Evolutionary conservation across 2,113 vertebrate species (phyloP).

Genomic region (Pseudorectes ferrugineus): DNA sequence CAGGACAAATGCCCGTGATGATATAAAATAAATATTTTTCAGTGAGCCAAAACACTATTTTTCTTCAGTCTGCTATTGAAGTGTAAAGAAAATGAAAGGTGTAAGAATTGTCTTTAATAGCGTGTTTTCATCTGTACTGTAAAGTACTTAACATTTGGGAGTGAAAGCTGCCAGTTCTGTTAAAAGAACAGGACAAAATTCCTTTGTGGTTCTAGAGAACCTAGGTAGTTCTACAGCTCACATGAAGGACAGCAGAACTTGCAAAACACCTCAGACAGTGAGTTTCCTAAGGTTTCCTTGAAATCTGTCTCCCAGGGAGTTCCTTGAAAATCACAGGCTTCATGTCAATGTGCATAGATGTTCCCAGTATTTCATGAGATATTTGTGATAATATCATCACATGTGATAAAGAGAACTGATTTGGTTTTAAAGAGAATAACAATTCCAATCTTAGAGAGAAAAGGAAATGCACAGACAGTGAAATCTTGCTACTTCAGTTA

Average conservation of each 20-base stretch:
- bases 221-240: background rate
- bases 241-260: background rate
- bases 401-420: background rate
- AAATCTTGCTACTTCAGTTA: background rate
- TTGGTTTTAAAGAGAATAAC: background rate
- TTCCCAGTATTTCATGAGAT: background rate
- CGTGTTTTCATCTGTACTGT: background rate
- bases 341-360: background rate
- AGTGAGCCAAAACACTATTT: background rate
- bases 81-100: background rate
- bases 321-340: background rate
- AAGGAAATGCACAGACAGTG: background rate
- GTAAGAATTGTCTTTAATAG: background rate
- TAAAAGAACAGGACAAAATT: background rate
- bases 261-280: background rate
- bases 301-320: background rate
- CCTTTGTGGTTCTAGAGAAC: background rate
- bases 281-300: background rate
- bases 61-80: background rate
- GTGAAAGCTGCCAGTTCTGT: background rate
- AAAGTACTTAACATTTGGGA: background rate
- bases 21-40: background rate
- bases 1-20: background rate
- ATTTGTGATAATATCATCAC: background rate
- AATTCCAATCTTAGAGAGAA: background rate